Percentiles rank a stretch among this genome's conserved stretches.
phyloP scores from a whole-genome alignment of 1,140 invertebrate species.

The Hyphantria cunea region DNA sequence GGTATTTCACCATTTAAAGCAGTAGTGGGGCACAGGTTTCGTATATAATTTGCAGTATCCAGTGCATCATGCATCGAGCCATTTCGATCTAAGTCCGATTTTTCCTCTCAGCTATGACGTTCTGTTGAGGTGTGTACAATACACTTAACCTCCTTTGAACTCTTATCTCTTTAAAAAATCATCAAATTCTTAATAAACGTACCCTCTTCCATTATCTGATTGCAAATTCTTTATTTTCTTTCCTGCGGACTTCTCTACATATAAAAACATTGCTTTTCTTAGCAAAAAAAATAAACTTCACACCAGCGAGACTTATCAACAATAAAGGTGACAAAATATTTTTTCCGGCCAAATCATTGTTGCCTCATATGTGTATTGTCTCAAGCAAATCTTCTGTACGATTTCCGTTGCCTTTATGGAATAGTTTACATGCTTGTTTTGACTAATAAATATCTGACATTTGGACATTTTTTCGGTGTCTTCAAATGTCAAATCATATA shows the following conservation, averaged over 20 bases:
- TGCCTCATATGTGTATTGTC: slow-evolving; percentile 35
- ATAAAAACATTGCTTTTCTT: slow-evolving; percentile 4
- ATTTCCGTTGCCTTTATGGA: slow-evolving; percentile 16
- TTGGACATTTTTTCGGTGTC: slow-evolving; percentile 40
- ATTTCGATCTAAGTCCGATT: slow-evolving; percentile 35
- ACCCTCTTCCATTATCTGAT: neutral
- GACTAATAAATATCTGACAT: slow-evolving; percentile 33
- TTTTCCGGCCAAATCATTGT: slow-evolving; percentile 30
- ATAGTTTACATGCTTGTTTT: slow-evolving; percentile 31
- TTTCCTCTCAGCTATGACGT: neutral
- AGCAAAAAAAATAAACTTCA: no score
- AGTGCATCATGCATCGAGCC: slow-evolving; percentile 31
- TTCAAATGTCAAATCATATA: slow-evolving; percentile 17
- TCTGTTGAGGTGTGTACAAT: neutral
- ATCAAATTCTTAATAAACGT: neutral
- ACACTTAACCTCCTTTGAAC: neutral
- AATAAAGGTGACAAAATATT: slow-evolving; percentile 44
- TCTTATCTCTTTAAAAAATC: neutral
- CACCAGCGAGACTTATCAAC: slow-evolving; percentile 23
- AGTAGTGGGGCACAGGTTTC: slow-evolving; percentile 23
- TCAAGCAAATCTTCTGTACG: slow-evolving; percentile 29
- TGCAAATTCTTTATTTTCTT: neutral
- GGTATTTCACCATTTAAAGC: slow-evolving; percentile 19
- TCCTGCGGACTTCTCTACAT: slow-evolving; percentile 34
- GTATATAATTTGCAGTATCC: slow-evolving; percentile 22